Base-by-base conservation (phyloP, 2,797 vertebrate species). In the Silurus aristotelis region DNA sequence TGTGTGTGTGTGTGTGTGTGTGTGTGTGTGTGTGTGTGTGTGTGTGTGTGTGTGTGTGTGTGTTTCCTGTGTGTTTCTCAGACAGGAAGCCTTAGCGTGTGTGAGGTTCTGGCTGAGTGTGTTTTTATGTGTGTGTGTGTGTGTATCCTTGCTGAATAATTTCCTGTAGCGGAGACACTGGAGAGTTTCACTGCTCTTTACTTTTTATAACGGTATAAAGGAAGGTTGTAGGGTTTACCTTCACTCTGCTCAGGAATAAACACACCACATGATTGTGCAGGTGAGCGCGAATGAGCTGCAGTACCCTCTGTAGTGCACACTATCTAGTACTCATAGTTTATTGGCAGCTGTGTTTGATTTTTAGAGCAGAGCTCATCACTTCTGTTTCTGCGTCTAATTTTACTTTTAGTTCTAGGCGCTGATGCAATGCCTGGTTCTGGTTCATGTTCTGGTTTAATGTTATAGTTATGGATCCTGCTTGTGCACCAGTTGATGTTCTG, bases 71-170 rank as follows among this genome's bases (percentile, higher is more conserved):
- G 89, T 90, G 58, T 67, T 78, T 79, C 78, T 79, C 71, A 93
- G 93, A 93, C 94, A 94, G 95, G 95, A 95, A 96, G 91, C 89
- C 90, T 93, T 87, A 31, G 88, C 87, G 90, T 89, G 87, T 91
- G 91, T 87, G 83, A 88, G 89, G 91, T 94, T 92, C 66, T 82
- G 86, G 90, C 89, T 20, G 72, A 88, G 89, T 90, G 82, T 83
- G 88, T 85, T 61, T 61, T 14, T 61, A 20, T 61, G 60, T 22
- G 60, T 22, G 60, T 61, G 60, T 61, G 60, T 22, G 60, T 22
- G 60, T 64, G 84, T 88, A 73, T 83, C 88, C 84, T 91, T 60
- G 78, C 91, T 90, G 82, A 88, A 92, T 83, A 1, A 68, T 87
- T 93, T 92, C 80, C 87, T 90, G 85, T 85, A 61, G 48, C 83